phyloP scores from a whole-genome alignment of 2,113 vertebrate species.

The Octodon degus region DNA sequence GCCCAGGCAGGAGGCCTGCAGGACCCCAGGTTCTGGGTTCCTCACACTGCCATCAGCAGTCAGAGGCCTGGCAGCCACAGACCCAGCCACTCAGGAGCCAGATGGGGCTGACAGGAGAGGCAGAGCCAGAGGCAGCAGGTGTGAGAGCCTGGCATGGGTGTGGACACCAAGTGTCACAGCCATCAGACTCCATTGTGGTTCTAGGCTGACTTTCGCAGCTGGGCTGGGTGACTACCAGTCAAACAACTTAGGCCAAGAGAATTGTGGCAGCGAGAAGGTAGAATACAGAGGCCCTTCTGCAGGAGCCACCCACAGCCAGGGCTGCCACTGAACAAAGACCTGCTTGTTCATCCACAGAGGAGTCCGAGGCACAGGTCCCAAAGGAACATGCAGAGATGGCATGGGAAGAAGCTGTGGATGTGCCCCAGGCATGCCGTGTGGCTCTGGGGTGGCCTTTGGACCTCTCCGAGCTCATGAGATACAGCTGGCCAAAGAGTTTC shows the following conservation, averaged over 20 bases:
- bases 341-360: slow-evolving; percentile 20
- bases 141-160: not conserved
- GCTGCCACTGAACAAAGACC: slow-evolving; percentile 35
- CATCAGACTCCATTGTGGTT: not conserved
- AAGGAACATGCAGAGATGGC: not conserved
- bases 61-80: not conserved
- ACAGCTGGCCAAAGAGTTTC: not conserved
- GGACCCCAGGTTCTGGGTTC: not conserved
- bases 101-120: not conserved
- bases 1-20: not conserved
- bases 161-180: not conserved
- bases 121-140: not conserved
- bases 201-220: not conserved
- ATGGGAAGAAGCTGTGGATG: slow-evolving; percentile 17
- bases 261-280: not conserved
- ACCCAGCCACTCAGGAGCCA: not conserved
- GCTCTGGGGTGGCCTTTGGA: not conserved
- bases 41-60: not conserved
- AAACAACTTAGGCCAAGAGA: not conserved
- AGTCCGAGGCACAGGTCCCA: not conserved
- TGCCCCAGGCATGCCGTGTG: not conserved
- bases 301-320: not conserved
- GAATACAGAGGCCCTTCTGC: slow-evolving; percentile 24
- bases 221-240: slow-evolving; percentile 45
- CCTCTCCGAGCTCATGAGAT: slow-evolving; percentile 12